Percentiles rank a stretch among this genome's conserved stretches.
Conservation (phyloP, 2,113 vertebrate genomes). For the Dicrurus megarhynchus region DNA sequence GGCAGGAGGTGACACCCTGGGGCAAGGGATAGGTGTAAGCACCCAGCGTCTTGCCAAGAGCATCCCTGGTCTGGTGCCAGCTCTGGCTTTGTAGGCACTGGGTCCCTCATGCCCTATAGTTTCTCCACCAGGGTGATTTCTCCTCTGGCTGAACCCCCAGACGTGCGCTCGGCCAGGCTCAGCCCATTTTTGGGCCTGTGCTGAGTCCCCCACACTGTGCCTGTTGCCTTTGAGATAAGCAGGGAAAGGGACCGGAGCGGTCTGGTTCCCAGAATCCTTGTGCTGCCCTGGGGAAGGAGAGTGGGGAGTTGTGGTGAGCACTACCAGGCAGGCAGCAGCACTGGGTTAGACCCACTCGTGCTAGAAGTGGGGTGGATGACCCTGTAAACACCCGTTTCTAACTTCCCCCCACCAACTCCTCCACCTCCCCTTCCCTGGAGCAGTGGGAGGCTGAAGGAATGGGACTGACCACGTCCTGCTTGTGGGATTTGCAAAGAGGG, state of each 20-base stretch:
- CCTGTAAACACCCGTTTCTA: neutral
- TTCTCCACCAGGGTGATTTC: neutral
- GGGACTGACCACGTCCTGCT: neutral
- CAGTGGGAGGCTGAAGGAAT: neutral
- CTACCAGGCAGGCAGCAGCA: neutral
- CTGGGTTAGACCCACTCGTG: neutral
- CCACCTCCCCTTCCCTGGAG: neutral
- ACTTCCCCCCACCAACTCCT: neutral
- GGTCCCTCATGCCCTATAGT: neutral
- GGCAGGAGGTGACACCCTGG: neutral
- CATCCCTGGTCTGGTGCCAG: neutral
- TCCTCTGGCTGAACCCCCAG: neutral
- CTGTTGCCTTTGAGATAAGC: neutral
- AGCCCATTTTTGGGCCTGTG: neutral
- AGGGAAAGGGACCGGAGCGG: fast-evolving
- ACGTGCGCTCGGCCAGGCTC: neutral
- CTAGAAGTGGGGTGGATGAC: neutral
- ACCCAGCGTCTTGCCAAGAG: neutral
- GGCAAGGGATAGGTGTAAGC: neutral
- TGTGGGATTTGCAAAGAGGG: neutral
- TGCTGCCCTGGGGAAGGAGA: neutral
- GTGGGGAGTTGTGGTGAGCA: fast-evolving
- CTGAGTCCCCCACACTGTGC: neutral
- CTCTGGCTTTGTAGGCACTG: neutral
- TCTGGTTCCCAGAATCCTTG: neutral